Conservation (phyloP, 2,113 vertebrate genomes). For the Hemibagrus wyckioides region DNA sequence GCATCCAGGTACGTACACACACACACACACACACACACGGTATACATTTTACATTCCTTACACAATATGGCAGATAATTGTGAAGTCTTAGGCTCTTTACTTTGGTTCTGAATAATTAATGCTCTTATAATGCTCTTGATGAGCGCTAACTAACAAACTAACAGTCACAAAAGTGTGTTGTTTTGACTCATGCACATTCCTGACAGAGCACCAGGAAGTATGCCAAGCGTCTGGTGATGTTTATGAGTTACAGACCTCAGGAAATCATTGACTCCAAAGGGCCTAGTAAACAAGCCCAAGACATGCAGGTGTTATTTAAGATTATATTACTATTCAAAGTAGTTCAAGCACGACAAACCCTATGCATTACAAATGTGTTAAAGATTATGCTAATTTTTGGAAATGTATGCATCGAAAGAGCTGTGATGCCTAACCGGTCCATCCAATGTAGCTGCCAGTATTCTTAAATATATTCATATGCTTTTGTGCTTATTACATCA, state of each 20-base stretch:
- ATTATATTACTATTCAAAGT: background rate
- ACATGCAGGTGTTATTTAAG: background rate
- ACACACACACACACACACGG: background rate
- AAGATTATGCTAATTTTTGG: background rate
- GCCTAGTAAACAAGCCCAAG: background rate
- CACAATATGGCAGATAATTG: background rate
- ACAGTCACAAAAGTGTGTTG: background rate
- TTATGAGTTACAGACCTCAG: background rate
- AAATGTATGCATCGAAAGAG: background rate
- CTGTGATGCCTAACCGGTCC: background rate
- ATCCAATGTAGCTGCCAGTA: background rate
- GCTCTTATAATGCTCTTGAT: background rate
- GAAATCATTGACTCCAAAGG: background rate
- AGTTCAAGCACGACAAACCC: background rate
- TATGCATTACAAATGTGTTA: background rate
- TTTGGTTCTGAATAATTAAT: background rate
- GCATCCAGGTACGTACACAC: conserved; percentile 84
- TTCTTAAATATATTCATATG: background rate
- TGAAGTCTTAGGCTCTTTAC: background rate
- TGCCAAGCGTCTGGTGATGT: background rate
- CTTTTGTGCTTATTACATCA: background rate
- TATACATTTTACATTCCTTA: background rate
- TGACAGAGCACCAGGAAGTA: background rate
- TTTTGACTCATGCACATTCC: conserved; percentile 2
- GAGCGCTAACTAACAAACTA: too few relatives aligned